A percentile compares a stretch with the other conserved stretches of the same genome.
These are phyloP conservation scores for Proteles cristata DNA, from an alignment of 2,113 vertebrate genomes.

Conservation along the genomic window DNA sequence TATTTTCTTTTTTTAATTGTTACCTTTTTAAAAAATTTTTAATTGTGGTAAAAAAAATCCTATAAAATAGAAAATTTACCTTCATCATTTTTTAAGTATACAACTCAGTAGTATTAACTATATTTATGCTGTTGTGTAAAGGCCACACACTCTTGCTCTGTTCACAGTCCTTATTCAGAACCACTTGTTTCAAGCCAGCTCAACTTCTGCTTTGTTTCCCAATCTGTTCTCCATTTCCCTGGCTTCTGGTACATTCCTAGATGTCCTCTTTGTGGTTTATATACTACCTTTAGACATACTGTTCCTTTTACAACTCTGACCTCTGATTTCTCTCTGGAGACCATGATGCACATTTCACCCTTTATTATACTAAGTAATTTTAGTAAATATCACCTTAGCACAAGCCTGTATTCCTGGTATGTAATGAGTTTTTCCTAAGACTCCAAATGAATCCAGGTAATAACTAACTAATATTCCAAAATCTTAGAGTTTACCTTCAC, in stretches of 20 bases:
- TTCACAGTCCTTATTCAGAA: not conserved
- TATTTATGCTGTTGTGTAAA: not conserved
- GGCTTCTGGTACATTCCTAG: not conserved
- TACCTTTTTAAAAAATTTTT: not conserved
- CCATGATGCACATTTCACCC: not conserved
- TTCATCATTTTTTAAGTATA: not conserved
- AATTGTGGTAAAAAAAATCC: not conserved
- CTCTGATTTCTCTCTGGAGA: constrained; percentile 3
- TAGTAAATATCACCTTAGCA: not conserved
- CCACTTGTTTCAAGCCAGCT: not conserved
- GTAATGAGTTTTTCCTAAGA: not conserved
- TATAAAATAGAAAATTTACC: not conserved
- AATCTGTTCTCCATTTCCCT: not conserved
- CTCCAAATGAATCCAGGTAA: not conserved
- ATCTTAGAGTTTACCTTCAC: not conserved
- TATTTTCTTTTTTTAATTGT: not conserved
- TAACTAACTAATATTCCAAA: constrained; percentile 1
- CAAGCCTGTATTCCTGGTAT: not conserved
- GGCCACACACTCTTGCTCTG: not conserved
- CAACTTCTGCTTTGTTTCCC: not conserved
- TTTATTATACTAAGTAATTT: not conserved
- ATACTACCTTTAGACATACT: not conserved
- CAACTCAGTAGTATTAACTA: not conserved
- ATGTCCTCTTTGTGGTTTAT: not conserved
- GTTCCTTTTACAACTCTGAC: not conserved